phyloP scores from a whole-genome alignment of 2,113 vertebrate genomes.

The Nothocercus julius region DNA sequence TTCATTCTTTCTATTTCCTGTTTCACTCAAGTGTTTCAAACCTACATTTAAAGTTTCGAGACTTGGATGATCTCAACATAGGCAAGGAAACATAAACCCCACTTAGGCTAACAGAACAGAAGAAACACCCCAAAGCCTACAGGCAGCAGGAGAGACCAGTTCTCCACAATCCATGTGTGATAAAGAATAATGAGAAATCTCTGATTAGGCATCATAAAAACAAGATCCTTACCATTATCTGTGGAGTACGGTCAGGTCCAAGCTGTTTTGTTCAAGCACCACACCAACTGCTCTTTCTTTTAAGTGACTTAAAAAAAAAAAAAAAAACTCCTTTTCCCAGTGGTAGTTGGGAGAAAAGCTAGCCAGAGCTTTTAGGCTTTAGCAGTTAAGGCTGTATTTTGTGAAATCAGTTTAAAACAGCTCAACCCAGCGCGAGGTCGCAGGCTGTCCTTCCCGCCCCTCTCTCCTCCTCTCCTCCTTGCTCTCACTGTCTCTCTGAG shows the following conservation, averaged over 20 bases:
- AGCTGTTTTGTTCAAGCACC: constrained; percentile 52
- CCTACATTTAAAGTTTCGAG: constrained; percentile 8
- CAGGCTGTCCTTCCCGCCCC: constrained; percentile 21
- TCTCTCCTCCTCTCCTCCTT: not conserved
- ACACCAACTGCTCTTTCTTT: constrained; percentile 44
- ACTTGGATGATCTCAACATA: not conserved
- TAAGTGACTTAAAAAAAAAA: constrained; percentile 5
- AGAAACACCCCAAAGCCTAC: not conserved
- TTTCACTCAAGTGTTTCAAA: not conserved
- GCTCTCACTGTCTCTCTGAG: constrained; percentile 51
- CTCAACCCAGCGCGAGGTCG: not conserved
- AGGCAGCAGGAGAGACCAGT: not conserved
- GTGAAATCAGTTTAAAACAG: not conserved
- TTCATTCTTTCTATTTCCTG: constrained; percentile 32
- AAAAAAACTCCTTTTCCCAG: not conserved
- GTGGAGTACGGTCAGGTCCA: constrained; percentile 37
- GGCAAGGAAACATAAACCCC: not conserved
- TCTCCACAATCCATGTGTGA: not conserved
- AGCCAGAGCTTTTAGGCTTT: constrained; percentile 17
- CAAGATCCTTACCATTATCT: constrained; percentile 73
- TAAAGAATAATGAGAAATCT: not conserved
- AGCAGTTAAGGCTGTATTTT: constrained; percentile 29
- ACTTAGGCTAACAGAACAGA: not conserved
- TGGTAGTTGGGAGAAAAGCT: constrained; percentile 14
- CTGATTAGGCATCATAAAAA: not conserved